These are phyloP conservation scores for Mesorhabditis belari DNA, from an alignment of 2,888 invertebrate genomes.

Conservation along the genomic window DNA sequence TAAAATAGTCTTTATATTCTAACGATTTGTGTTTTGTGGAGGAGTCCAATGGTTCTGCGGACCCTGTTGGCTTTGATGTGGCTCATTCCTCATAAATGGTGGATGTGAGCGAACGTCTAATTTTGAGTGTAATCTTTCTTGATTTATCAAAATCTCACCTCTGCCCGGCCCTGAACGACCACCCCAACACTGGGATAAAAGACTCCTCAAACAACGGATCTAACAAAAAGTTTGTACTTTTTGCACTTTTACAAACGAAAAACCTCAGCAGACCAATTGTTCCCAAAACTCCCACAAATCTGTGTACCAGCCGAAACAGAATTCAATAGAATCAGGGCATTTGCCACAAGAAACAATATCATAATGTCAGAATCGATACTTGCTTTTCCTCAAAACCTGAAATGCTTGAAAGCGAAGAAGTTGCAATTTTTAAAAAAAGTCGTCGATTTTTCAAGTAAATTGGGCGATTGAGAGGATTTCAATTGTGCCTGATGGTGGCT, in stretches of 20 bases:
- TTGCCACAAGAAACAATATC: too few species aligned
- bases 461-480: too few species aligned
- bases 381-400: too few species aligned
- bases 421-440: too few species aligned
- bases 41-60: neutral
- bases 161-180: neutral
- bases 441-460: too few species aligned
- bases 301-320: too few species aligned
- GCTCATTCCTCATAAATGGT: too few species aligned
- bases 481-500: too few species aligned
- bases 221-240: neutral
- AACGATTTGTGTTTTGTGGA: neutral
- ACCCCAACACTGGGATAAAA: neutral
- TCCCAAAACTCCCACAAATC: neutral
- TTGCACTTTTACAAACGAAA: neutral
- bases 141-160: neutral
- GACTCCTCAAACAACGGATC: neutral
- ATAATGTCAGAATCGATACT: too few species aligned
- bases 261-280: neutral
- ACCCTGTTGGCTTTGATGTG: too few species aligned
- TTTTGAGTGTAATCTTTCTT: neutral
- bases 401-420: too few species aligned
- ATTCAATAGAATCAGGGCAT: too few species aligned
- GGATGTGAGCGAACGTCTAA: neutral
- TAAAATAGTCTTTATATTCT: neutral